These are phyloP conservation scores for Ooceraea biroi DNA, from an alignment of 1,140 invertebrate genomes.

Conservation along the genomic window DNA sequence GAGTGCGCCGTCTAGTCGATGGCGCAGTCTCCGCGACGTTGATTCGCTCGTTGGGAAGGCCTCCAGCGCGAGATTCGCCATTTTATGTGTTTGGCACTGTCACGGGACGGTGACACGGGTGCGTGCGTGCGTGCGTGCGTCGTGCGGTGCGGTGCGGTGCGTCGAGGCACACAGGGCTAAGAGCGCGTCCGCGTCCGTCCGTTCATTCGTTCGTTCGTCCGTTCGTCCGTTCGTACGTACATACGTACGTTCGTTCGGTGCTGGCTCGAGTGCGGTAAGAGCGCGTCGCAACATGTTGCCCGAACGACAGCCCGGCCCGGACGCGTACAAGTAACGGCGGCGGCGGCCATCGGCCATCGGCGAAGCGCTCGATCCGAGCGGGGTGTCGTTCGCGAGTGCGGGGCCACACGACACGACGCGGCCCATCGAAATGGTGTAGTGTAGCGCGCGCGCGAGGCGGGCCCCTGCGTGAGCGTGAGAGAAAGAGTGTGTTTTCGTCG, in stretches of 20 bases:
- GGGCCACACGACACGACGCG: slow-evolving; percentile 54
- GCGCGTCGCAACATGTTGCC: slow-evolving; percentile 78
- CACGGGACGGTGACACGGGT: slow-evolving; percentile 74
- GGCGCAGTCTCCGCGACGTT: slow-evolving; percentile 60
- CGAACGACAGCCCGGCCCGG: slow-evolving; percentile 77
- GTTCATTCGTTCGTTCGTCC: background rate
- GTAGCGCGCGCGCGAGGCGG: slow-evolving; percentile 69
- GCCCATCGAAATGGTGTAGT: slow-evolving; percentile 75
- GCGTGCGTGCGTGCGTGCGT: slow-evolving; percentile 59
- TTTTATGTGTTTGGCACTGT: slow-evolving; percentile 83
- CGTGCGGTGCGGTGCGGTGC: slow-evolving; percentile 28
- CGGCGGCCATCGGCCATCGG: slow-evolving; percentile 60
- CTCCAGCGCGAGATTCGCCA: slow-evolving; percentile 77
- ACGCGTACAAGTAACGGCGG: slow-evolving; percentile 81
- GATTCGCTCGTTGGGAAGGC: slow-evolving; percentile 75
- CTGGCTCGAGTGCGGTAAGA: slow-evolving; percentile 20
- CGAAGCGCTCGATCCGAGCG: slow-evolving; percentile 55
- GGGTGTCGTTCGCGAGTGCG: slow-evolving; percentile 49
- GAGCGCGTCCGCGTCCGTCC: slow-evolving; percentile 42
- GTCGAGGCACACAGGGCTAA: background rate
- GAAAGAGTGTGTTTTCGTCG: slow-evolving; percentile 68
- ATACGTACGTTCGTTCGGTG: background rate
- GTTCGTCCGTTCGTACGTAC: no score
- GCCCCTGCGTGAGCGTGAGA: slow-evolving; percentile 27
- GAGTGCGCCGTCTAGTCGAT: slow-evolving; percentile 54